Base-by-base conservation (phyloP, 2,113 vertebrate genomes). In the Ctenodactylus gundi region DNA sequence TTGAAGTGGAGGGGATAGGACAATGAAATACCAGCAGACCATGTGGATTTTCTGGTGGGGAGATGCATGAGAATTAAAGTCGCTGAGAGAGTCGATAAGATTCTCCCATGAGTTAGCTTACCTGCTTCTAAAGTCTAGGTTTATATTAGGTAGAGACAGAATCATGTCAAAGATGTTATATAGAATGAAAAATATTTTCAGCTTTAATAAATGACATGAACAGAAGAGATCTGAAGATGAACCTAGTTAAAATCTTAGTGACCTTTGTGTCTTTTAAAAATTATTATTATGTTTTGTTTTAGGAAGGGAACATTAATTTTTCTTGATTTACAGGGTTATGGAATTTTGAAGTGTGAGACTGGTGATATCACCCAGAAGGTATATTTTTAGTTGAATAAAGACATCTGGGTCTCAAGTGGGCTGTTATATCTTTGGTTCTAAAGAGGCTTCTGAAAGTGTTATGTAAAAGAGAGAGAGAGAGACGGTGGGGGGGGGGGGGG, bases 131-230 rank as follows among this genome's bases (percentile, higher is more conserved):
- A 68, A 27, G 46, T n/a, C 41, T 81, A 39, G 49, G 7, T 44
- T 65, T 86, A 27, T 83, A 51, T 82, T 85, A n/a, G 27, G 27
- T 39, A 46, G 39, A 64, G 29, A 39, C 83, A 85, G 62, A 39
- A n/a, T 88, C 70, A 65, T 70, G 27, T 73, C 72, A 77, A 82
- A 77, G 44, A 94, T 27, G 9, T 70, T 44, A 41, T 27, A 57
- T 72, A 53, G 85, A 88, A 83, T 89, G 34, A 90, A 78, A 95
- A 88, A 39, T 73, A 73, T 89, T 86, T 92, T 68, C 49, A 85
- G 7, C 46, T 88, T 85, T 65, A 88, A n/a, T 91, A 87, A 85
- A 84, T 80, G 34, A 51, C 81, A 67, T 83, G 49, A 93, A 68
- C 9, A 15, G 89, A 78, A 58, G 23, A 89, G 20, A 49, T 80